Conservation (phyloP, 1,140 invertebrate genomes). For the Harpegnathos saltator region DNA sequence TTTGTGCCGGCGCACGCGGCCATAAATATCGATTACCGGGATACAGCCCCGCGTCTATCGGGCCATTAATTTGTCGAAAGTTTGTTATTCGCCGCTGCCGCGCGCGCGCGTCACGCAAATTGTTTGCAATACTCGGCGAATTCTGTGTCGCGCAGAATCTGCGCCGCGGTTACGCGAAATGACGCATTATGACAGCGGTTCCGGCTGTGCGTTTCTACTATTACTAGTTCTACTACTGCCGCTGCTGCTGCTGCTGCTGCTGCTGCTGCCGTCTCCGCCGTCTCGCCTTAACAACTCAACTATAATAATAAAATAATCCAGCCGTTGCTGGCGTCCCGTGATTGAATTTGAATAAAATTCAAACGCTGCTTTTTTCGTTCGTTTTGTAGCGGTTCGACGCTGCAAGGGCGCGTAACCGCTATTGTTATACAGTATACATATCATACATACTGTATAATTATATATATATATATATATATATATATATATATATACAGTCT, state of each 20-base stretch:
- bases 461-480: too few species aligned
- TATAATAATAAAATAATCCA: conserved; percentile 36
- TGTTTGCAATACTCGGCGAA: conserved; percentile 57
- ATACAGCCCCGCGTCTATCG: conserved; percentile 55
- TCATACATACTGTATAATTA: too few species aligned
- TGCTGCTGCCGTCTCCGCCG: background rate
- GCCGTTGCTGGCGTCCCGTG: background rate
- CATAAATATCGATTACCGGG: conserved; percentile 60
- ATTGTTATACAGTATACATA: too few species aligned
- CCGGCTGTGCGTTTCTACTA: background rate
- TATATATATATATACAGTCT: too few species aligned
- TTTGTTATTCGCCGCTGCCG: conserved; percentile 42
- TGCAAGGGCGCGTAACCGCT: background rate
- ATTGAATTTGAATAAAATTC: conserved; percentile 1
- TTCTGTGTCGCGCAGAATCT: conserved; percentile 56
- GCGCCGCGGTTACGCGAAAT: conserved; percentile 40
- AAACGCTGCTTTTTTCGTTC: background rate
- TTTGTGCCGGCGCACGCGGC: conserved; percentile 57
- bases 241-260: background rate
- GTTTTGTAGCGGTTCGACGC: too few species aligned
- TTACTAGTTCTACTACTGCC: too few species aligned
- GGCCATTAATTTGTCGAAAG: conserved; percentile 62
- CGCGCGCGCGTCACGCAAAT: conserved; percentile 53
- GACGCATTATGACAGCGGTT: conserved; percentile 19
- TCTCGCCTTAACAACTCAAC: background rate